Evolutionary conservation across 2,113 vertebrate genomes (phyloP).

Genomic region (human (Homo sapiens)): DNA sequence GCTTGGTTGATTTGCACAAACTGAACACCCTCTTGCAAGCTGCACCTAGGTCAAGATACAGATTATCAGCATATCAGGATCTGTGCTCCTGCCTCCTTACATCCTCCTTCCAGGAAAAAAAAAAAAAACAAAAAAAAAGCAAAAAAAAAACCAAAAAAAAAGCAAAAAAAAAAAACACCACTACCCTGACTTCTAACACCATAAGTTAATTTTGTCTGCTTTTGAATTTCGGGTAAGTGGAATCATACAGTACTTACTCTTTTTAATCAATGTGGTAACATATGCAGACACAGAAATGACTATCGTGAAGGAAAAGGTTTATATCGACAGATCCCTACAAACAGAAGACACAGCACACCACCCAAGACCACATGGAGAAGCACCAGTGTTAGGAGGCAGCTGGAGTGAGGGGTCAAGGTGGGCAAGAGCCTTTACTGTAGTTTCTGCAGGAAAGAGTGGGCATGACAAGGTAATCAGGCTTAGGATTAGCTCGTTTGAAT

Average conservation of each 20-base stretch:
- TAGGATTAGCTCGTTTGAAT: not conserved
- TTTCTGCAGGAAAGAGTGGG: not conserved
- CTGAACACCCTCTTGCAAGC: not conserved
- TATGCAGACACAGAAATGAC: not conserved
- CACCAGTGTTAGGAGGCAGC: not conserved
- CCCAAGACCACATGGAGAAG: not conserved
- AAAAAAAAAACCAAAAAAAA: not conserved
- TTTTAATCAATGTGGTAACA: not conserved
- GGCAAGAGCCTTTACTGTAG: not conserved
- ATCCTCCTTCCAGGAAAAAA: not conserved
- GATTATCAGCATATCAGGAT: not conserved
- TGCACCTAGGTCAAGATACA: not conserved
- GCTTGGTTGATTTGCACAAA: not conserved
- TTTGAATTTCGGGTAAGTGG: constrained; percentile 49
- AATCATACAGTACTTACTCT: not conserved
- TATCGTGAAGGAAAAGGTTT: not conserved
- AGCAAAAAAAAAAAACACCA: not conserved
- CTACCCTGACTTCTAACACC: not conserved
- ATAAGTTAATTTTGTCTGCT: not conserved
- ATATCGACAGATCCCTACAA: constrained; percentile 12
- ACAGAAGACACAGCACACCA: not conserved
- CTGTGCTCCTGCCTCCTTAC: not conserved
- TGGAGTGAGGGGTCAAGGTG: not conserved
- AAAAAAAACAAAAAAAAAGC: not conserved
- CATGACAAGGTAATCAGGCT: not conserved